Evolutionary conservation across 1,140 invertebrate genomes (phyloP), one percentile per base, ranked within the genome.

Genomic region (Asobara japonica): DNA sequence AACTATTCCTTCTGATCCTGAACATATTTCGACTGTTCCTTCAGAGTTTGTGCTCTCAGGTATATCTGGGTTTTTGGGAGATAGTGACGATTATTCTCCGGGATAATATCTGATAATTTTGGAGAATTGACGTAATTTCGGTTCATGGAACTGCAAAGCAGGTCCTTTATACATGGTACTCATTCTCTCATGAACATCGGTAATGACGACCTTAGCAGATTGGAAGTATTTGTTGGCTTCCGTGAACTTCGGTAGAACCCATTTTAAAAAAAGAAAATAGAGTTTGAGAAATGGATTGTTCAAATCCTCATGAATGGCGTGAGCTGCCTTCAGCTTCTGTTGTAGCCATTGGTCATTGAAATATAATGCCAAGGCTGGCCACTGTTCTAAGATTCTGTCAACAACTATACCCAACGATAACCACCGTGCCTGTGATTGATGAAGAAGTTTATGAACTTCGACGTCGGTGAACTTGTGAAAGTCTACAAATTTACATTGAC

Each of bases 371-470:
- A 83, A 51, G 6, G 78, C 67, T 1, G 77, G 72, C 76, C 78
- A 80, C 31, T 79, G 76, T 41, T 82, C 79, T 18, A 83, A n/a
- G n/a, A 82, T 66, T 61, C 77, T n/a, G 11, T 72, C 45, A 13
- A 83, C 74, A 0, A 79, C 78, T 72, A 71, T 60, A 11, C 61
- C 22, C 18, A 81, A 45, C 0, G 79, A 83, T 0, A 82, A 74
- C 81, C 81, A 83, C 69, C 79, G 61, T 11, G 79, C 82, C 65
- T 80, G 77, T 25, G 71, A 66, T 10, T 78, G 75, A 25, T 75
- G 74, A 27, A 80, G 30, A 5, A 81, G 45, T 74, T 78, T 65
- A 1, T 48, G 69, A 5, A 48, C 6, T 67, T 77, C 72, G 10
- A 74, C 18, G 0, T 77, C 69, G 10, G 38, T 8, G 65, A 80